A percentile compares a stretch with the other conserved stretches of the same genome.
Conservation (phyloP, 2,113 vertebrate species). For the Heterocephalus glaber region DNA sequence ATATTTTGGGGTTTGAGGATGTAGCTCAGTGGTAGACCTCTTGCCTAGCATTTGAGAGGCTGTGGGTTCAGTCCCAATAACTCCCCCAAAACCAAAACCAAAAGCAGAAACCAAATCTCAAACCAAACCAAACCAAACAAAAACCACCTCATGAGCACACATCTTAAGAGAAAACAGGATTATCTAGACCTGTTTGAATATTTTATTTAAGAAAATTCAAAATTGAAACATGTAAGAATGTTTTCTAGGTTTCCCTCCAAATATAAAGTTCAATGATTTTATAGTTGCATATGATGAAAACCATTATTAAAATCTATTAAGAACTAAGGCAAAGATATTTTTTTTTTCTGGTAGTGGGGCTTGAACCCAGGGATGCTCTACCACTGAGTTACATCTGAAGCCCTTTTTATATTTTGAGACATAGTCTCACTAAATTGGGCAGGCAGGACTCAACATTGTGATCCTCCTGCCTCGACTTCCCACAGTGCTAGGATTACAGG, state of each 20-base stretch:
- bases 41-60: neutral
- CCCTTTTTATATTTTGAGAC: neutral
- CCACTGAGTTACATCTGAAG: neutral
- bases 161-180: conserved; percentile 46
- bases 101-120: neutral
- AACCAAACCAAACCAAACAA: neutral
- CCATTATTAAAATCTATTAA: conserved; percentile 34
- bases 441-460: neutral
- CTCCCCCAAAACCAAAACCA: neutral
- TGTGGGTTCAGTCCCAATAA: neutral
- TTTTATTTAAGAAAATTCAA: conserved; percentile 60
- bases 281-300: conserved; percentile 35
- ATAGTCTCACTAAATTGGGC: neutral
- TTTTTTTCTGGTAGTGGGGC: neutral
- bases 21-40: neutral
- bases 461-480: neutral
- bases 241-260: conserved; percentile 31
- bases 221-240: conserved; percentile 46
- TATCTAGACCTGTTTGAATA: conserved; percentile 22
- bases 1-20: neutral
- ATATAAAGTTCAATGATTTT: conserved; percentile 30
- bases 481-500: neutral
- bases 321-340: conserved; percentile 9
- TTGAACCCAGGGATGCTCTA: neutral
- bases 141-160: neutral